Conservation (phyloP, 2,888 invertebrate species). For the Timema cristinae region DNA sequence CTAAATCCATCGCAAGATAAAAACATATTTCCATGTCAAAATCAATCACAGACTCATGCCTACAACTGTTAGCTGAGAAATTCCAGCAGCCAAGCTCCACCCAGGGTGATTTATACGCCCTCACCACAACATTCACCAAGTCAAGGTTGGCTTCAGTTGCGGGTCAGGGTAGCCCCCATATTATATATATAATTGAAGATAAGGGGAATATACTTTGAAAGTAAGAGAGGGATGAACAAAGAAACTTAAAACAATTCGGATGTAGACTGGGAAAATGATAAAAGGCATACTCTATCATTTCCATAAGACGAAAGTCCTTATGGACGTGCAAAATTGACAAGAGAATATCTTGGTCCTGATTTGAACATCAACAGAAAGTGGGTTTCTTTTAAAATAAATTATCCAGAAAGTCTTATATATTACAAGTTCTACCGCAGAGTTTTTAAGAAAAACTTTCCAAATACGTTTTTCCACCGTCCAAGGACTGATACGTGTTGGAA, state of each 20-base stretch:
- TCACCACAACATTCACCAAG: too few relatives aligned
- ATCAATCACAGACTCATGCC: too few relatives aligned
- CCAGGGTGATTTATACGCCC: too few relatives aligned
- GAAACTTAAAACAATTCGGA: not conserved
- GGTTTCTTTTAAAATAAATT: not conserved
- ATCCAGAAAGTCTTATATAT: not conserved
- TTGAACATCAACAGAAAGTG: not conserved
- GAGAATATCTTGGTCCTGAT: slow-evolving; percentile 7
- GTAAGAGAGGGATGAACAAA: not conserved
- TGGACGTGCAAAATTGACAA: not conserved
- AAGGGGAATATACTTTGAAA: not conserved
- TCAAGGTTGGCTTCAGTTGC: too few relatives aligned
- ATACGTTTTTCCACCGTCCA: not conserved
- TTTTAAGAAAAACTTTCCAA: not conserved
- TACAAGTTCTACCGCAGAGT: not conserved
- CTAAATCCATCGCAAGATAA: too few relatives aligned
- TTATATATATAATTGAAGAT: not conserved
- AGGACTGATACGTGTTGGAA: not conserved
- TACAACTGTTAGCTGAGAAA: too few relatives aligned
- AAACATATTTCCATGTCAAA: too few relatives aligned
- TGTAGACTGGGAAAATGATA: not conserved
- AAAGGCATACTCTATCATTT: not conserved
- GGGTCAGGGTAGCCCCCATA: too few relatives aligned
- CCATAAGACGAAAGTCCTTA: not conserved
- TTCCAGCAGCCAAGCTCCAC: too few relatives aligned